A percentile compares a stretch with the other conserved stretches of the same genome.
Conservation (phyloP, 2,797 vertebrate genomes). For the Anomalospiza imberbis region DNA sequence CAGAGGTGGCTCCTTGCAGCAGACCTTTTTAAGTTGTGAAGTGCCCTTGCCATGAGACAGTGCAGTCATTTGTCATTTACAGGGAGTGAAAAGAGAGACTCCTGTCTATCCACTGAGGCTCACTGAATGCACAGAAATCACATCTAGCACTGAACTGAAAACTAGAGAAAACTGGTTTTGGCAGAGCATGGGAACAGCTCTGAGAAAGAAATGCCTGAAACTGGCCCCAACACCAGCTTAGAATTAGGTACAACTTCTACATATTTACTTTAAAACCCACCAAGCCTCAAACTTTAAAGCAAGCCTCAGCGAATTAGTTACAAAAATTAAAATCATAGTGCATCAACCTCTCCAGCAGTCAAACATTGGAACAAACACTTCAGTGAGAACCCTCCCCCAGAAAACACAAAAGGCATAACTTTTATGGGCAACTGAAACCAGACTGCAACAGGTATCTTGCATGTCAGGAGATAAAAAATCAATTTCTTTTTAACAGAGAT, state of each 20-base stretch:
- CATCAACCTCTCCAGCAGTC: not conserved
- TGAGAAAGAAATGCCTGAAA: not conserved
- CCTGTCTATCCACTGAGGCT: not conserved
- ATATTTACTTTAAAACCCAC: not conserved
- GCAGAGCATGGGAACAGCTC: not conserved
- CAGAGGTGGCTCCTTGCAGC: not conserved
- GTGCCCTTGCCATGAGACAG: not conserved
- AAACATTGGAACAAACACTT: not conserved
- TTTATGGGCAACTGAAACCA: not conserved
- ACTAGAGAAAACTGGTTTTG: not conserved
- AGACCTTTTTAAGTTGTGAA: not conserved
- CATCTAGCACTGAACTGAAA: not conserved
- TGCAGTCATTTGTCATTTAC: not conserved
- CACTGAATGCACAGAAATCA: not conserved
- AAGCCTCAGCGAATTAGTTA: not conserved
- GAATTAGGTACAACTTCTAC: not conserved
- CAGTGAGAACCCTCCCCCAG: rapidly evolving
- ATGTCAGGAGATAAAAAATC: not conserved
- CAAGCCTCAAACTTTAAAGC: not conserved
- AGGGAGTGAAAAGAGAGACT: not conserved
- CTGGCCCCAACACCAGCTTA: not conserved
- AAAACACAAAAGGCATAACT: not conserved
- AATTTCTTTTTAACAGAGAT: not conserved
- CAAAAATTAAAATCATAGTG: not conserved
- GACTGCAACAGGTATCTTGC: not conserved